These are phyloP conservation scores for Actias luna DNA, from an alignment of 2,888 invertebrate genomes.

Conservation along the genomic window DNA sequence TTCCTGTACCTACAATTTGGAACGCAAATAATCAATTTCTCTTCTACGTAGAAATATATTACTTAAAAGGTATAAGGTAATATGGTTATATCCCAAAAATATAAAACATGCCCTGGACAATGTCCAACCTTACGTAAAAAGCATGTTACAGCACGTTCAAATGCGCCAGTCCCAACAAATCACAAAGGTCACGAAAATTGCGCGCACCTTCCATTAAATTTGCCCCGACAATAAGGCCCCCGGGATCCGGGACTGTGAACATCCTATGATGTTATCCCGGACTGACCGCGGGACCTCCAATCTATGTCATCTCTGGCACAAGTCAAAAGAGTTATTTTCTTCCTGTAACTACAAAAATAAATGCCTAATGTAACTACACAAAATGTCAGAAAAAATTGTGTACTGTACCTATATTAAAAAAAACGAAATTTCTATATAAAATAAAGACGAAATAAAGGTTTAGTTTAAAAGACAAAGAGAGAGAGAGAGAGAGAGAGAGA, in stretches of 20 bases:
- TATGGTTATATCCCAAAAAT: neutral
- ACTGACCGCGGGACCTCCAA: conserved; percentile 53
- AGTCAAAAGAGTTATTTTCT: conserved; percentile 26
- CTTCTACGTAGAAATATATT: neutral
- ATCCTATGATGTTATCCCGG: conserved; percentile 47
- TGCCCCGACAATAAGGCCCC: conserved; percentile 54
- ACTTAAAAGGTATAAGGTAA: neutral
- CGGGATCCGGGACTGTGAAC: conserved; percentile 42
- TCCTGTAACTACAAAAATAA: conserved; percentile 13
- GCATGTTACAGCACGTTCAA: conserved; percentile 2
- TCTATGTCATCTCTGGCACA: conserved; percentile 33
- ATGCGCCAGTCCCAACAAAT: conserved; percentile 15
- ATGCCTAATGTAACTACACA: too few relatives aligned
- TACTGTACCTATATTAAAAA: too few relatives aligned
- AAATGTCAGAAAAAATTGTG: too few relatives aligned
- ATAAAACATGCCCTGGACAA: conserved; percentile 6
- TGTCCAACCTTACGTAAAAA: conserved; percentile 6
- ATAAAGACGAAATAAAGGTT: too few relatives aligned
- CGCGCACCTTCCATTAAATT: conserved; percentile 59
- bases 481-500: too few relatives aligned
- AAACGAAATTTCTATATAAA: too few relatives aligned
- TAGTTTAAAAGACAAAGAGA: too few relatives aligned
- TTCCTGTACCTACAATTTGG: neutral
- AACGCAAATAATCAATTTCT: neutral
- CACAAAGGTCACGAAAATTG: conserved; percentile 18